phyloP scores from a whole-genome alignment of 2,113 vertebrate species.

The Mustelus asterias region DNA sequence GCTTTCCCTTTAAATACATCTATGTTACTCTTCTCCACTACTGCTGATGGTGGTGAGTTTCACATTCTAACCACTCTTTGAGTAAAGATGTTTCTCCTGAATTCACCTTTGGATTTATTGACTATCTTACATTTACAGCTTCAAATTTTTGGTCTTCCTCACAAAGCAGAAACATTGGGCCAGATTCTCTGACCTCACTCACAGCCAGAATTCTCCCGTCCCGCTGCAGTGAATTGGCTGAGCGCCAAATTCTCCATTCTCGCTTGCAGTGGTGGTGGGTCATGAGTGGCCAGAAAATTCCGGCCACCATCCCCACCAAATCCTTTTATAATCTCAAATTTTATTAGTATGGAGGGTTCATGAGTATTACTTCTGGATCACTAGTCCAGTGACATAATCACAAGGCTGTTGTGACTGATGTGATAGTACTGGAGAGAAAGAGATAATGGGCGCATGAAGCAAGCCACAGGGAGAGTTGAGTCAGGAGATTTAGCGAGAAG shows the following conservation, averaged over 20 bases:
- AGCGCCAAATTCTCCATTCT: no score
- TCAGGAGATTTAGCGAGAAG: not conserved
- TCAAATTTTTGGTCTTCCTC: not conserved
- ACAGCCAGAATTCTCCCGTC: no score
- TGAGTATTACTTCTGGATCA: not conserved
- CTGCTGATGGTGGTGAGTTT: not conserved
- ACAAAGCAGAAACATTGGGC: not conserved
- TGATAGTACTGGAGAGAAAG: not conserved
- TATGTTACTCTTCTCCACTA: not conserved
- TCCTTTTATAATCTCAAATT: not conserved
- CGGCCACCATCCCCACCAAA: no score
- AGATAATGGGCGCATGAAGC: not conserved
- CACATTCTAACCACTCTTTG: not conserved
- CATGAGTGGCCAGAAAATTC: no score
- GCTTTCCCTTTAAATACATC: not conserved
- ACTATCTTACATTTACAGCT: not conserved
- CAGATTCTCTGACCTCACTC: no score
- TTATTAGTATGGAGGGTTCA: not conserved
- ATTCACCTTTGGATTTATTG: not conserved
- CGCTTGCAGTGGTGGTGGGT: no score
- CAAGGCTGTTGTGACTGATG: not conserved
- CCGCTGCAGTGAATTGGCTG: no score
- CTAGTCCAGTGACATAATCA: not conserved
- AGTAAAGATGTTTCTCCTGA: not conserved
- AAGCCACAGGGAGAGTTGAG: not conserved